phyloP scores from a whole-genome alignment of 2,797 vertebrate species.

The Acanthurus tractus region DNA sequence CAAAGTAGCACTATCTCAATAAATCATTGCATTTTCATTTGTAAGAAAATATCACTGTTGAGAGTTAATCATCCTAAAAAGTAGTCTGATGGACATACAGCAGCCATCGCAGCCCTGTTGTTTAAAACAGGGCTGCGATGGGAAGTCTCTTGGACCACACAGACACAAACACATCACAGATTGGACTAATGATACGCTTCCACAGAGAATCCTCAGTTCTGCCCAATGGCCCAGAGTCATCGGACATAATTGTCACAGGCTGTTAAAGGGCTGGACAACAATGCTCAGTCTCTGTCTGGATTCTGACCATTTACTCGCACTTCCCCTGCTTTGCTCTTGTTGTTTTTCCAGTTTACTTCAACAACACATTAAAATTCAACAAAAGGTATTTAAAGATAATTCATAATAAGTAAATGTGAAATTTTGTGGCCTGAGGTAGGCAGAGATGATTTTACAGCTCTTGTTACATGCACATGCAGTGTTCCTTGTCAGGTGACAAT shows the following conservation, averaged over 20 bases:
- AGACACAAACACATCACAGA: constrained; percentile 53
- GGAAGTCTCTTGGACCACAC: constrained; percentile 62
- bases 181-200: constrained; percentile 54
- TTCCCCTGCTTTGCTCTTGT: constrained; percentile 42
- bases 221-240: constrained; percentile 40
- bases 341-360: constrained; percentile 29
- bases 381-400: background rate
- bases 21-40: no score
- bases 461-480: no score
- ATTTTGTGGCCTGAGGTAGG: no score
- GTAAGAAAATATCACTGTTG: background rate
- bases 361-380: background rate
- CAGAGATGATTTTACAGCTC: no score
- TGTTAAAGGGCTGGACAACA: constrained; percentile 53
- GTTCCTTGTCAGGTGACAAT: no score
- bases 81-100: constrained; percentile 12
- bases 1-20: background rate
- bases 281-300: constrained; percentile 37
- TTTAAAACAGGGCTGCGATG: constrained; percentile 23
- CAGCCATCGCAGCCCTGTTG: background rate
- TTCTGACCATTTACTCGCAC: constrained; percentile 45
- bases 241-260: constrained; percentile 37
- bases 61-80: background rate
- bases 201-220: constrained; percentile 57
- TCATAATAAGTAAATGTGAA: no score